A percentile compares a stretch with the other conserved stretches of the same genome.
These are phyloP conservation scores for Drusus annulatus DNA, from an alignment of 1,140 invertebrate genomes.

Conservation along the genomic window DNA sequence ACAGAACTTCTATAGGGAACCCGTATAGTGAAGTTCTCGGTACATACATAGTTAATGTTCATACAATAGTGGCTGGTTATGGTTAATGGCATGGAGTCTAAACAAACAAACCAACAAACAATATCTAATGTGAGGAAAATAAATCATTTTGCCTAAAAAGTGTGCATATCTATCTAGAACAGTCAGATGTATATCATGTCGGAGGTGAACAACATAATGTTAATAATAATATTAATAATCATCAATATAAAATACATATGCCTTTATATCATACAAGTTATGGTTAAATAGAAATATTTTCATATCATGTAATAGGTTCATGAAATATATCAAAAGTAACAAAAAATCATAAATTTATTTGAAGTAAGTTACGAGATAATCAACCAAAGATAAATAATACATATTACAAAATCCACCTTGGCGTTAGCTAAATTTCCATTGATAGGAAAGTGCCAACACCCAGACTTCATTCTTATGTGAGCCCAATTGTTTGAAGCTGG, in stretches of 20 bases:
- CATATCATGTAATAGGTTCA: not conserved
- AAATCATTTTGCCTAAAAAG: not conserved
- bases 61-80: not conserved
- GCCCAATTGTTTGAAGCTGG: too few species aligned
- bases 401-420: too few species aligned
- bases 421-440: too few species aligned
- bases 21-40: not conserved
- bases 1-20: not conserved
- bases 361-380: not conserved
- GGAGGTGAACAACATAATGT: too few species aligned
- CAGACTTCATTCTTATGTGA: too few species aligned
- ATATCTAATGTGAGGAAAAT: not conserved
- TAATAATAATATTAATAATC: not conserved
- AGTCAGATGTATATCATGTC: too few species aligned
- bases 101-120: too few species aligned
- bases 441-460: too few species aligned
- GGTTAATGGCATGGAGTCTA: not conserved
- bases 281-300: slow-evolving; percentile 8
- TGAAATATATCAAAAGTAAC: slow-evolving; percentile 15
- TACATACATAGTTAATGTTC: not conserved
- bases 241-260: slow-evolving; percentile 11
- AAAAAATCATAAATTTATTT: slow-evolving; percentile 3
- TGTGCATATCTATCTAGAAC: not conserved
- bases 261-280: slow-evolving; percentile 37
- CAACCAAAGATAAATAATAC: too few species aligned